A percentile compares a stretch with the other conserved stretches of the same genome.
These are phyloP conservation scores for Dichetophora obliterata DNA, from an alignment of 2,888 invertebrate species.

Conservation along the genomic window DNA sequence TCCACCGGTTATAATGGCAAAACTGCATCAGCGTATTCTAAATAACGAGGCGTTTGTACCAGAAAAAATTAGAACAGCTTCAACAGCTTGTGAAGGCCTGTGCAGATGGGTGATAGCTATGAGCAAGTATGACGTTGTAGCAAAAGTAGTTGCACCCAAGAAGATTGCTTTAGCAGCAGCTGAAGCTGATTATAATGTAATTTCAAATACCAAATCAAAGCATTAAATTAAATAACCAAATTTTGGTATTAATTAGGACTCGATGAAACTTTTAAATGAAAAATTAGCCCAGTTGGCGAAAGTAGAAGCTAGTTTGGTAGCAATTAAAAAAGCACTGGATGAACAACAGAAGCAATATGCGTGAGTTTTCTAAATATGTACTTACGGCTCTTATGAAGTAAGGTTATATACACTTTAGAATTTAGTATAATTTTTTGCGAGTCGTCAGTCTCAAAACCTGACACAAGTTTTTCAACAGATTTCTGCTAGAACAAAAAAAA, in stretches of 20 bases:
- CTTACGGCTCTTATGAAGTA: too few species aligned
- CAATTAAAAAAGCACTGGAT: constrained; percentile 75
- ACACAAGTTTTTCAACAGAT: too few species aligned
- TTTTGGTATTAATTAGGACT: constrained; percentile 58
- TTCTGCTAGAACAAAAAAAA: too few species aligned
- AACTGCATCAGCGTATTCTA: constrained; percentile 83
- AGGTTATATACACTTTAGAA: too few species aligned
- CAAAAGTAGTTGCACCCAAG: constrained; percentile 93
- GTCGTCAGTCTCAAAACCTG: too few species aligned
- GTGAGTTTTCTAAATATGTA: constrained; percentile 50
- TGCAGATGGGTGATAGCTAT: constrained; percentile 97
- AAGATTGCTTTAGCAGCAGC: constrained; percentile 89
- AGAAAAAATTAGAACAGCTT: constrained; percentile 88
- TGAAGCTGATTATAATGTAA: constrained; percentile 80
- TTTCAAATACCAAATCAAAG: constrained; percentile 6
- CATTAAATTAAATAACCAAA: background rate
- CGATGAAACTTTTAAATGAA: constrained; percentile 75
- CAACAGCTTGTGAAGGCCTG: constrained; percentile 90
- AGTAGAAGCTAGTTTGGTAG: constrained; percentile 72
- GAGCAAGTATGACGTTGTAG: constrained; percentile 94
- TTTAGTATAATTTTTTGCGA: too few species aligned
- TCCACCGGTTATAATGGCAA: constrained; percentile 84
- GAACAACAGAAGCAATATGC: constrained; percentile 71
- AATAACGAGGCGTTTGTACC: constrained; percentile 91
- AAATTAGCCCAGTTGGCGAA: constrained; percentile 74